Conservation (phyloP, 2,797 vertebrate species). For the Ciconia nigra region DNA sequence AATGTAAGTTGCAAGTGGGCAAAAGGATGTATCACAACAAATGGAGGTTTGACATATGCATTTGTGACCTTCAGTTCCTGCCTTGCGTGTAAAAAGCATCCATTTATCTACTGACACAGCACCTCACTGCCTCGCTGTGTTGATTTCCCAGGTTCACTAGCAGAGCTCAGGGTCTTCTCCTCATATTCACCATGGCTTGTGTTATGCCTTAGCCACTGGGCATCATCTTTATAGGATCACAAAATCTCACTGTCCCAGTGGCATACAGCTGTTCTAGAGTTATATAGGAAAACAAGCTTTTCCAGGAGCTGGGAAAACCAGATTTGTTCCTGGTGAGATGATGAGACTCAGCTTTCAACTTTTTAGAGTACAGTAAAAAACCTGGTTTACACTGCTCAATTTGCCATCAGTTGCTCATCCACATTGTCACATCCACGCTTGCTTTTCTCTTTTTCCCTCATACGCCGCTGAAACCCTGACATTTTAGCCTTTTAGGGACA, state of each 20-base stretch:
- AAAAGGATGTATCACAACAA: not conserved
- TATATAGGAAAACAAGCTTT: not conserved
- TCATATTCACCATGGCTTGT: not conserved
- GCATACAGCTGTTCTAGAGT: not conserved
- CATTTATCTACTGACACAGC: not conserved
- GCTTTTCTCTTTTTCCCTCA: not conserved
- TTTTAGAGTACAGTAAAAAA: not conserved
- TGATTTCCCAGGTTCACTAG: not conserved
- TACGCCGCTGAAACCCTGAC: not conserved
- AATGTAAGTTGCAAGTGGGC: not conserved
- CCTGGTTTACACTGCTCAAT: not conserved
- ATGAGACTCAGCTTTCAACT: not conserved
- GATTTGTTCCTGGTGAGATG: not conserved
- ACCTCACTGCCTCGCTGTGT: rapidly evolving
- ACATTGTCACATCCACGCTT: not conserved
- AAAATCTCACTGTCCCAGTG: not conserved
- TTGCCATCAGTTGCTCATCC: not conserved
- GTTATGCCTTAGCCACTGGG: not conserved
- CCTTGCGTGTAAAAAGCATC: not conserved
- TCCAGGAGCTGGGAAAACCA: not conserved
- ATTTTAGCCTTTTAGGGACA: not conserved
- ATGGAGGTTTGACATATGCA: not conserved
- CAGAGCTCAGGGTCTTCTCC: not conserved
- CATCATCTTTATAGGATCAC: not conserved
- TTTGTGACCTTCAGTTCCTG: not conserved